Evolutionary conservation across 2,888 invertebrate genomes (phyloP).

Genomic region (Harpalus rubripes): DNA sequence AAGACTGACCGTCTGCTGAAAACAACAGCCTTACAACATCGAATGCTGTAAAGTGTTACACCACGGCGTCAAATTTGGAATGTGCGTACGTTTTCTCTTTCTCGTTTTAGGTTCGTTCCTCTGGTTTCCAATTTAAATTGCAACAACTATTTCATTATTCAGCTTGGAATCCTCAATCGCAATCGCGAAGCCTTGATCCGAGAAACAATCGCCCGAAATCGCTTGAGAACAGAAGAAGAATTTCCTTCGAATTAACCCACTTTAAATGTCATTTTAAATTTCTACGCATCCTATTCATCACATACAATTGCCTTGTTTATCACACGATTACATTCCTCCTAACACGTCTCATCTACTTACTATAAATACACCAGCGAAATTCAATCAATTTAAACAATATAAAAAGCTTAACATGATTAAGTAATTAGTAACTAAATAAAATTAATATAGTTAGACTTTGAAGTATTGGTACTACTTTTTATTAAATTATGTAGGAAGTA

Average conservation of each 20-base stretch:
- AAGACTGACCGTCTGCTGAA: background rate
- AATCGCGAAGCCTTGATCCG: background rate
- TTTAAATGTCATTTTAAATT: slow-evolving; percentile 39
- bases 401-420: too few relatives aligned
- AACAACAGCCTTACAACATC: background rate
- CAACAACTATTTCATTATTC: slow-evolving; percentile 56
- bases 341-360: background rate
- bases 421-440: too few relatives aligned
- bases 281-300: slow-evolving; percentile 9
- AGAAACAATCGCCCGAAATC: background rate
- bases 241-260: slow-evolving; percentile 43
- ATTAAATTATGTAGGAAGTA: too few relatives aligned
- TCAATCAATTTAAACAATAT: background rate
- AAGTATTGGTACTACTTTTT: too few relatives aligned
- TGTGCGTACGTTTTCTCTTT: background rate
- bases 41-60: background rate
- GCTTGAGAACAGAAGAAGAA: slow-evolving; percentile 13
- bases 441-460: too few relatives aligned
- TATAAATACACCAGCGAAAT: background rate
- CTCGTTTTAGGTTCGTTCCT: background rate
- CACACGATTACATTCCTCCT: background rate
- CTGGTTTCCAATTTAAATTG: slow-evolving; percentile 51
- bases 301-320: slow-evolving; percentile 15
- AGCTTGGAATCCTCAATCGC: slow-evolving; percentile 7
- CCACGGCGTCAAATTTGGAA: background rate